Conservation (phyloP, 2,888 invertebrate species). For the Perithous albicinctus region DNA sequence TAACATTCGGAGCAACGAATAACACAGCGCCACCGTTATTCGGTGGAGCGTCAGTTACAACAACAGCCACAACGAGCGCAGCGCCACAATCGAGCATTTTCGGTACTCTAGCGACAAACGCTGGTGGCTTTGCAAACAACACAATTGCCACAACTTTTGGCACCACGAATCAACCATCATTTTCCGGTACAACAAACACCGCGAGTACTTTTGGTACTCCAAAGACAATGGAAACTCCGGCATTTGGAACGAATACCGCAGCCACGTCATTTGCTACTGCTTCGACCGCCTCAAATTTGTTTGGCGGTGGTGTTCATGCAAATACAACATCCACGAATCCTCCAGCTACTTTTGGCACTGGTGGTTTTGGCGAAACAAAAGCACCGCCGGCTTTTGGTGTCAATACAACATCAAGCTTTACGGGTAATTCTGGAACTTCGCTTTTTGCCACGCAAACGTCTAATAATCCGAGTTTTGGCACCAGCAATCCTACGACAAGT, state of each 20-base stretch:
- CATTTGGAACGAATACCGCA: conserved; percentile 28
- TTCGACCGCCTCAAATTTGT: conserved; percentile 51
- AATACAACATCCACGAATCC: conserved; percentile 47
- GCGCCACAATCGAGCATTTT: conserved; percentile 55
- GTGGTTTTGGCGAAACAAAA: conserved; percentile 68
- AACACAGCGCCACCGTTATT: conserved; percentile 50
- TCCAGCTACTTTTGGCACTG: conserved; percentile 64
- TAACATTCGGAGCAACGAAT: conserved; percentile 37
- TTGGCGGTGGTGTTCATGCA: conserved; percentile 43
- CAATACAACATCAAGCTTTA: conserved; percentile 49
- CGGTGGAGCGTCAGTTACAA: conserved; percentile 36
- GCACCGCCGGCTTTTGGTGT: conserved; percentile 57
- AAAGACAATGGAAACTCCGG: conserved; percentile 63
- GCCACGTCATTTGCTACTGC: conserved; percentile 36
- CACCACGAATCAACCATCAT: conserved; percentile 61
- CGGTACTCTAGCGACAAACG: conserved; percentile 64
- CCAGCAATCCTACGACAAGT: conserved; percentile 45
- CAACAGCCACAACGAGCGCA: conserved; percentile 3
- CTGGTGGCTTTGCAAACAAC: conserved; percentile 51
- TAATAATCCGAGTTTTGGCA: conserved; percentile 64
- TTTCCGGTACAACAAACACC: conserved; percentile 60
- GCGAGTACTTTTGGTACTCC: conserved; percentile 69
- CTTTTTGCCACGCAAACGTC: conserved; percentile 47
- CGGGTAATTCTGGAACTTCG: conserved; percentile 45
- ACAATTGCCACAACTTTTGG: conserved; percentile 65